These are phyloP conservation scores for Leptinotarsa juncta DNA, from an alignment of 2,888 invertebrate species.

Conservation along the genomic window DNA sequence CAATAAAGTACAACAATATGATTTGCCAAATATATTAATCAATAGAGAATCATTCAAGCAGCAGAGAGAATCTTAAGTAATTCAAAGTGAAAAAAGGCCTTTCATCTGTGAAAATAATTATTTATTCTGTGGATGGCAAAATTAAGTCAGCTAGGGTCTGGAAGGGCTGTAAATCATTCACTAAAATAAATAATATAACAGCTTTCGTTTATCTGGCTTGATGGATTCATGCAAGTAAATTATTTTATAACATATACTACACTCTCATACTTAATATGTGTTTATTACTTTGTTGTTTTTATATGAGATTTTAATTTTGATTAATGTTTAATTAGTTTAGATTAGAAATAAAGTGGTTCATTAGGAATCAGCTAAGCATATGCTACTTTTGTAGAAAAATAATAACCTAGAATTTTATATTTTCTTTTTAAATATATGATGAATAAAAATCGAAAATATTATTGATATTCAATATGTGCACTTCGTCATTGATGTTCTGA, in stretches of 20 bases:
- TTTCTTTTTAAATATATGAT: background rate
- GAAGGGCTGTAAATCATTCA: too few species aligned
- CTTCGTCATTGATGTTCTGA: background rate
- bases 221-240: background rate
- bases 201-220: background rate
- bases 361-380: too few species aligned
- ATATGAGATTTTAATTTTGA: background rate
- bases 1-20: constrained; percentile 13
- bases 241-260: background rate
- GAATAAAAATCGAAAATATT: background rate
- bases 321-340: too few species aligned
- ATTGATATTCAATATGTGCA: background rate
- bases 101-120: too few species aligned
- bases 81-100: too few species aligned
- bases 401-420: background rate
- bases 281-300: background rate
- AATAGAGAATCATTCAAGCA: constrained; percentile 5
- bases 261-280: background rate
- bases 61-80: background rate
- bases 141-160: too few species aligned
- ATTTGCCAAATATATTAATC: constrained; percentile 9
- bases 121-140: too few species aligned
- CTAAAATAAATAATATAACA: too few species aligned
- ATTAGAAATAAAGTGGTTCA: too few species aligned
- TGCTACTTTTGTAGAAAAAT: background rate